A percentile compares a stretch with the other conserved stretches of the same genome.
Evolutionary conservation across 2,888 invertebrate species (phyloP).

Genomic region (Drosophila macrospina): DNA sequence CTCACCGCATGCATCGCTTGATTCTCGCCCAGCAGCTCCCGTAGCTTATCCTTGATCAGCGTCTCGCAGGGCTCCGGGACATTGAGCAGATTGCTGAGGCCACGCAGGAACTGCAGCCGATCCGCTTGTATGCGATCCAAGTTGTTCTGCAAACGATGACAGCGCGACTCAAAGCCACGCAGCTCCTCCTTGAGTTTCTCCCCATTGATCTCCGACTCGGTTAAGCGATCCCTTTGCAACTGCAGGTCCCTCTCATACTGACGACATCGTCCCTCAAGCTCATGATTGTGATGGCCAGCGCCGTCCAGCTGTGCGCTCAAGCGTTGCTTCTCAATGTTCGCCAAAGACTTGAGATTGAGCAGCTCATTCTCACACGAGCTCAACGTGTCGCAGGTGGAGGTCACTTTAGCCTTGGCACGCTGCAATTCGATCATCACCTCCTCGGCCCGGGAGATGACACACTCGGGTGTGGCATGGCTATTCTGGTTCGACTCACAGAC

Average conservation of each 20-base stretch:
- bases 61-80: conserved; percentile 92
- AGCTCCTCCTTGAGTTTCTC: conserved; percentile 85
- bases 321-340: conserved; percentile 89
- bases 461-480: conserved; percentile 88
- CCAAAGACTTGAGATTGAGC: conserved; percentile 82
- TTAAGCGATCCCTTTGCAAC: conserved; percentile 89
- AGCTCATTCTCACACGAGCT: conserved; percentile 84
- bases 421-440: conserved; percentile 91
- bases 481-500: conserved; percentile 88
- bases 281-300: conserved; percentile 87
- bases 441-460: conserved; percentile 91
- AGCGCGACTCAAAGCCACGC: conserved; percentile 85
- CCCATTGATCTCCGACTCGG: conserved; percentile 91
- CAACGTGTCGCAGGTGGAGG: conserved; percentile 85
- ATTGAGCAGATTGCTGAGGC: conserved; percentile 86
- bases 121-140: conserved; percentile 84
- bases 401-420: conserved; percentile 87
- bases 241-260: conserved; percentile 92
- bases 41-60: conserved; percentile 91
- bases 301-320: conserved; percentile 88
- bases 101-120: conserved; percentile 84
- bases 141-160: conserved; percentile 84
- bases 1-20: conserved; percentile 91
- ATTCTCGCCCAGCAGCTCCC: conserved; percentile 91
- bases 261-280: conserved; percentile 90